Evolutionary conservation across 2,888 invertebrate genomes (phyloP).

Genomic region (Rhamnusium bicolor): DNA sequence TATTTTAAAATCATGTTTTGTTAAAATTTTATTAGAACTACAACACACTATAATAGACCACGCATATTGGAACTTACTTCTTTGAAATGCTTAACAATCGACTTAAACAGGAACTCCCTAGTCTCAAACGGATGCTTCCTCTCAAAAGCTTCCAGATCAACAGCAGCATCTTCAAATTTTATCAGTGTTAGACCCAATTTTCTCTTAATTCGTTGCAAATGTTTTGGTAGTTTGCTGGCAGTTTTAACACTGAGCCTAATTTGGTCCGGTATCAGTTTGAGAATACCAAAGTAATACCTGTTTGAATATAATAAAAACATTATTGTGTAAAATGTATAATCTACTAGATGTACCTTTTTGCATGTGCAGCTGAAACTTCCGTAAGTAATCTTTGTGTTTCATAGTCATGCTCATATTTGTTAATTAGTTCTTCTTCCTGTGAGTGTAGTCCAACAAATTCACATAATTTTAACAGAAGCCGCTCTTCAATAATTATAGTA

Average conservation of each 20-base stretch:
- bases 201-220: slow-evolving; percentile 86
- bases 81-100: slow-evolving; percentile 89
- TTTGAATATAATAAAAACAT: slow-evolving; percentile 3
- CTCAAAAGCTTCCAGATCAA: slow-evolving; percentile 91
- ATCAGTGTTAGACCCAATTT: slow-evolving; percentile 91
- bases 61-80: slow-evolving; percentile 73
- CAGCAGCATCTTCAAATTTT: slow-evolving; percentile 96
- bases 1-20: no score
- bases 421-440: slow-evolving; percentile 74
- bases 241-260: slow-evolving; percentile 93
- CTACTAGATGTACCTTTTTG: slow-evolving; percentile 77
- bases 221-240: slow-evolving; percentile 84
- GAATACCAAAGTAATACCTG: slow-evolving; percentile 67
- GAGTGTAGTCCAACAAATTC: slow-evolving; percentile 74
- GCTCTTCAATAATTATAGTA: slow-evolving; percentile 91
- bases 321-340: not conserved
- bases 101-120: slow-evolving; percentile 84
- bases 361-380: slow-evolving; percentile 85
- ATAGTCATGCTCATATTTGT: slow-evolving; percentile 82
- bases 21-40: no score
- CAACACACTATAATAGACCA: no score
- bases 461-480: slow-evolving; percentile 82
- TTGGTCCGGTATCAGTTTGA: slow-evolving; percentile 72
- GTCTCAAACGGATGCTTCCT: slow-evolving; percentile 94
- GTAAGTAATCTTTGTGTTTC: slow-evolving; percentile 86